A percentile compares a stretch with the other conserved stretches of the same genome.
These are phyloP conservation scores for Chelonus insularis DNA, from an alignment of 1,140 invertebrate species.

Conservation along the genomic window DNA sequence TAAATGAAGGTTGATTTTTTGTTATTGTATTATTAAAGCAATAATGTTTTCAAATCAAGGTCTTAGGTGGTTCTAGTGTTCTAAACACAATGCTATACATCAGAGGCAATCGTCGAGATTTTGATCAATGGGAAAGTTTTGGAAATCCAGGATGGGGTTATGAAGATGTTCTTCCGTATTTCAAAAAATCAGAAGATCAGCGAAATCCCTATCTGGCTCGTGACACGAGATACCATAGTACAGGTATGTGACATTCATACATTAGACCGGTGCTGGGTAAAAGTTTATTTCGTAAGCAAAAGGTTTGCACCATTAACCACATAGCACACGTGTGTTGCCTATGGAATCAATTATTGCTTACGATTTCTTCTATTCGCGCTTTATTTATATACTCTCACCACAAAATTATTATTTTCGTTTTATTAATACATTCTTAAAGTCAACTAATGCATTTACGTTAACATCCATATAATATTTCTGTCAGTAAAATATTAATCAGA, in stretches of 20 bases:
- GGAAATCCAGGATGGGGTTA: slow-evolving; percentile 91
- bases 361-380: neutral
- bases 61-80: slow-evolving; percentile 84
- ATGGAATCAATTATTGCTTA: neutral
- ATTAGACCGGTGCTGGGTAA: neutral
- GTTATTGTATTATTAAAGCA: no score
- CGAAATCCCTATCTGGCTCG: slow-evolving; percentile 78
- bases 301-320: neutral
- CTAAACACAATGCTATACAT: slow-evolving; percentile 92
- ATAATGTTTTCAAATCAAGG: slow-evolving; percentile 40
- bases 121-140: slow-evolving; percentile 84
- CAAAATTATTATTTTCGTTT: no score
- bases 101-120: slow-evolving; percentile 86
- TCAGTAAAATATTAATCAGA: no score
- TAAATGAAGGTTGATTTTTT: slow-evolving; percentile 65
- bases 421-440: no score
- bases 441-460: no score
- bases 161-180: slow-evolving; percentile 84
- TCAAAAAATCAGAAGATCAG: slow-evolving; percentile 84
- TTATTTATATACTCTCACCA: neutral
- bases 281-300: slow-evolving; percentile 2
- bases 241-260: slow-evolving; percentile 58
- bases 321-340: neutral
- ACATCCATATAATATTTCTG: no score
- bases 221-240: slow-evolving; percentile 70